Base-by-base conservation (phyloP, 2,113 vertebrate species). In the Takifugu flavidus region DNA sequence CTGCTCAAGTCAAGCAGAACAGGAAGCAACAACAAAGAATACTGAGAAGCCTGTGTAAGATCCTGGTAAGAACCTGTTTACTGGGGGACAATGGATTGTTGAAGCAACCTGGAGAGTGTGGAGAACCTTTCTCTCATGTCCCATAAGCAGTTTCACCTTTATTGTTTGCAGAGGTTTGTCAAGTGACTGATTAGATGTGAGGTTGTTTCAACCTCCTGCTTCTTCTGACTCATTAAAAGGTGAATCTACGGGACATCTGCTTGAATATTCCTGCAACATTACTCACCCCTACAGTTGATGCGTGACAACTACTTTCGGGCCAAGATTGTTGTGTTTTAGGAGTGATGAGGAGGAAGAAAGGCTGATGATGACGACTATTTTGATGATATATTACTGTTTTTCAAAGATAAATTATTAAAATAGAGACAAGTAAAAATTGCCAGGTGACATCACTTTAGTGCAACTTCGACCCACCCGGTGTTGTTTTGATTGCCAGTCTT, bases 401-500 rank as follows among this genome's bases (percentile, higher is more conserved):
- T 15, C 20, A 39, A 39, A 39, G 34, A 10, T 8, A 39, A 39
- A 10, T 10, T 39, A 28, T 29, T 49, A 31, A 50, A 44, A 25
- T 10, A 25, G 5, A 55, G 15, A 49, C 44, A 46, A 13, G 44
- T 12, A 49, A 20, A 49, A 6, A n/a, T 2, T 47, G 13, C 14
- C 13, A 7, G 1, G 5, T 5, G 2, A 5, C n/a, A 47, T n/a
- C 45, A 10, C 4, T n/a, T 7, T 47, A 47, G 15, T 14, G 2
- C 45, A n/a, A 2, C 13, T 47, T n/a, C 11, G 2, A 39, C 1
- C 34, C 20, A 20, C 20, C 20, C 20, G 20, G 20, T 20, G 34
- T 39, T 39, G 34, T 39, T 39, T 39, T 11, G 11, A 10, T 39
- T 47, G 13, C 28, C 25, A 52, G n/a, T 63, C 92, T 93, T 75